Evolutionary conservation across 2,888 invertebrate genomes (phyloP), one percentile per base, ranked within the genome.

Genomic region (Halocaridina rubra): DNA sequence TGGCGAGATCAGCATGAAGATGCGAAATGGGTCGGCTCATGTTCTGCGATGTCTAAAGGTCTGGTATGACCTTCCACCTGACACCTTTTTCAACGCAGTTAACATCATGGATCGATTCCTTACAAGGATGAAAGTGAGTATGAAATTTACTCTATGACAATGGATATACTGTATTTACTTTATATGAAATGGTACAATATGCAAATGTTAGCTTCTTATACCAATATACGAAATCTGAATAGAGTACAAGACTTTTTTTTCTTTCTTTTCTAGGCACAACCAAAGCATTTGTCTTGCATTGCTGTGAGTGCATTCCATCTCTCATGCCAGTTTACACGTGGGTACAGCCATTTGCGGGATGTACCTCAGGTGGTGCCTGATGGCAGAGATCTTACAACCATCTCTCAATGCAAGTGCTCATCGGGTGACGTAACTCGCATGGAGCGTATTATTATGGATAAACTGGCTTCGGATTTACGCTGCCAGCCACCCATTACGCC

Each of bases 271-370:
- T 88, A 92, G 92, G 94, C 94, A 3, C 93, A 93, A 86, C 95
- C 95, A 77, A 96, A 95, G 91, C 96, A 96, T 92, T 94, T 97
- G 92, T 95, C 95, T 5, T 97, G 97, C 92, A 95, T 97, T 91
- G 95, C 96, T 19, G 94, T 97, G 46, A 94, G 96, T 86, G 95
- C 96, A 89, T 95, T 97, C 92, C 94, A 96, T 92, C 93, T 97
- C 90, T 96, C 97, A 89, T 93, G 93, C 90, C 93, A 94, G 84
- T 87, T 86, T 93, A 96, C 90, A 96, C 97, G 89, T 92, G 93
- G 90, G 13, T 84, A 84, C 93, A 94, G 81, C n/a, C 79, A 78
- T 59, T 33, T 81, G 67, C 33, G 78, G 71, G 86, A 81, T n/a
- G 57, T 81, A 46, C 64, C 84, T 24, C 80, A 81, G 69, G 78